Percentiles rank a stretch among this genome's conserved stretches.
phyloP scores from a whole-genome alignment of 2,113 vertebrate species.

The Isichthys henryi region DNA sequence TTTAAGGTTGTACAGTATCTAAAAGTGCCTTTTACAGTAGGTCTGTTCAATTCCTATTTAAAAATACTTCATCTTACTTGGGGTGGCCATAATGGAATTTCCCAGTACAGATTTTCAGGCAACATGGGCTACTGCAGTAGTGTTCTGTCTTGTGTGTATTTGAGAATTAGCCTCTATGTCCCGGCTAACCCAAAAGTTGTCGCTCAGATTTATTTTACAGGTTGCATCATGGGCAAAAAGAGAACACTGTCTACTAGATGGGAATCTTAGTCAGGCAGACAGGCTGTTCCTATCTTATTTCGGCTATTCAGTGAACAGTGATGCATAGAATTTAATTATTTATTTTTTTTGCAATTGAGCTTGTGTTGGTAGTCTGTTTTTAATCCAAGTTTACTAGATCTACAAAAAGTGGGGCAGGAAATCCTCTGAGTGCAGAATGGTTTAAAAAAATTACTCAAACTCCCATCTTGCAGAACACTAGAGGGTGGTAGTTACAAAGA shows the following conservation, averaged over 20 bases:
- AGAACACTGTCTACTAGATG: background rate
- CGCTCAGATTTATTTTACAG: background rate
- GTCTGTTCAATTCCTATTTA: background rate
- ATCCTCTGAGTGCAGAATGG: background rate
- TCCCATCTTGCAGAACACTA: background rate
- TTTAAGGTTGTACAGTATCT: background rate
- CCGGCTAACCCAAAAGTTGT: background rate
- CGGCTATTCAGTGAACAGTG: background rate
- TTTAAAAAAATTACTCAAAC: background rate
- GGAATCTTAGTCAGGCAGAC: background rate
- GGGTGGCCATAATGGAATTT: background rate
- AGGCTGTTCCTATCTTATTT: background rate
- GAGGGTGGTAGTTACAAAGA: background rate
- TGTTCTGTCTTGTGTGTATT: background rate
- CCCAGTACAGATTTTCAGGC: background rate
- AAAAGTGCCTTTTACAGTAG: slow-evolving; percentile 4
- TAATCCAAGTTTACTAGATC: background rate
- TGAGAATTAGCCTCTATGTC: background rate
- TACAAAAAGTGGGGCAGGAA: slow-evolving; percentile 5
- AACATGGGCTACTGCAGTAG: background rate
- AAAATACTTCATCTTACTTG: background rate
- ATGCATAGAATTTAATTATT: background rate
- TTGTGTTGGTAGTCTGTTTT: background rate
- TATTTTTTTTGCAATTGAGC: background rate
- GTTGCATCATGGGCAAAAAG: background rate